phyloP scores from a whole-genome alignment of 2,113 vertebrate species.

The Gyps fulvus region DNA sequence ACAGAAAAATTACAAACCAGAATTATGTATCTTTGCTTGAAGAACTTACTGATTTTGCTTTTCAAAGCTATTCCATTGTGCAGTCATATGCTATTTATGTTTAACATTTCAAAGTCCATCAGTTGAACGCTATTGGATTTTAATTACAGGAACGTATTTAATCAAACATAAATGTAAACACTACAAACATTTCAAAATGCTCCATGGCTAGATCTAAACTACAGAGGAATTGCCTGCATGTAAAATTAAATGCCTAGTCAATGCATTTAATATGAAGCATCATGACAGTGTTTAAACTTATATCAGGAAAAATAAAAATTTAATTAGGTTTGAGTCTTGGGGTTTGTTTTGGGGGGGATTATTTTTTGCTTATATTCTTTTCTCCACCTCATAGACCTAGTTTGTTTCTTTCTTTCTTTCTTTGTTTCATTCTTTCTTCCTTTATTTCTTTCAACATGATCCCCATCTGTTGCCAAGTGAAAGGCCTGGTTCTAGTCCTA shows the following conservation, averaged over 20 bases:
- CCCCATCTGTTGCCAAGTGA: neutral
- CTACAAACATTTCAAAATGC: neutral
- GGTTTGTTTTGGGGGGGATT: accelerated
- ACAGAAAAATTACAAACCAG: neutral
- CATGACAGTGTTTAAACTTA: neutral
- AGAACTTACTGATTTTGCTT: neutral
- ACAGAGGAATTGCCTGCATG: neutral
- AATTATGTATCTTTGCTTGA: neutral
- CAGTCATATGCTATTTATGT: neutral
- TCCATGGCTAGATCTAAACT: neutral
- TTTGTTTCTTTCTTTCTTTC: neutral
- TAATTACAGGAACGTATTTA: neutral
- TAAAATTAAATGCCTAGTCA: neutral
- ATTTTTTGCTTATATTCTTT: neutral
- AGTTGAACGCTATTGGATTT: neutral
- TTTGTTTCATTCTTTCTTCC: neutral
- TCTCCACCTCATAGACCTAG: neutral
- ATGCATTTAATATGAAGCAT: neutral
- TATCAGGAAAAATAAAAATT: neutral
- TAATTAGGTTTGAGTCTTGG: neutral
- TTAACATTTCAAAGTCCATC: neutral
- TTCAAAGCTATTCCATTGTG: neutral
- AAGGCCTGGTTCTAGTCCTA: neutral
- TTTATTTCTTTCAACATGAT: neutral
- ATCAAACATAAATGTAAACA: neutral